Evolutionary conservation across 2,113 vertebrate genomes (phyloP).

Genomic region (Lepus europaeus): DNA sequence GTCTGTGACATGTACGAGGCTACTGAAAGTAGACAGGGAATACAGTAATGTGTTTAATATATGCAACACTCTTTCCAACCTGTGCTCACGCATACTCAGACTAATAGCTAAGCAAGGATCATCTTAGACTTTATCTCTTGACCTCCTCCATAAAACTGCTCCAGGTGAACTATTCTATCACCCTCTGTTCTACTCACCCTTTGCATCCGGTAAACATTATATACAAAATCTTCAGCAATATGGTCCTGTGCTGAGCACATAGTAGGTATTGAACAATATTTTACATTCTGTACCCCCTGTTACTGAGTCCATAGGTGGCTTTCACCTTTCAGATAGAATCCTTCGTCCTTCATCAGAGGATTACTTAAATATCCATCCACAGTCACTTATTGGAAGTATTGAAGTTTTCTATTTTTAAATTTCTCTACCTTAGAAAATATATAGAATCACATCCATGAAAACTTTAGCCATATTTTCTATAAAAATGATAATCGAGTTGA

Average conservation of each 20-base stretch:
- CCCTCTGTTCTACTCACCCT: neutral
- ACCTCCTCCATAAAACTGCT: neutral
- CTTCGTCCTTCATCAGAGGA: neutral
- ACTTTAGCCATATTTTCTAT: neutral
- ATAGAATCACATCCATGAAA: neutral
- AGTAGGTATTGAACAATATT: neutral
- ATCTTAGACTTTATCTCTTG: neutral
- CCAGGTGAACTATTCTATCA: neutral
- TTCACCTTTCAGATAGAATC: neutral
- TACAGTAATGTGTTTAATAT: neutral
- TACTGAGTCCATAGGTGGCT: neutral
- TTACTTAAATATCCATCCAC: neutral
- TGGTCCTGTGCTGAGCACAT: neutral
- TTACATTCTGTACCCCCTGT: neutral
- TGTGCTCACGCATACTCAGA: neutral
- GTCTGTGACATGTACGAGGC: neutral
- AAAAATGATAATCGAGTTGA: neutral
- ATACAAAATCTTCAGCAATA: neutral
- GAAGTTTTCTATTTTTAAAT: neutral
- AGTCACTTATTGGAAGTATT: neutral
- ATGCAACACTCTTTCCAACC: neutral
- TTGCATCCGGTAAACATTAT: neutral
- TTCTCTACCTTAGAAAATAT: neutral
- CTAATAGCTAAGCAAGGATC: neutral
- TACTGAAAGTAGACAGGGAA: neutral